These are phyloP conservation scores for Blennius ocellaris DNA, from an alignment of 2,113 vertebrate species.

Conservation along the genomic window DNA sequence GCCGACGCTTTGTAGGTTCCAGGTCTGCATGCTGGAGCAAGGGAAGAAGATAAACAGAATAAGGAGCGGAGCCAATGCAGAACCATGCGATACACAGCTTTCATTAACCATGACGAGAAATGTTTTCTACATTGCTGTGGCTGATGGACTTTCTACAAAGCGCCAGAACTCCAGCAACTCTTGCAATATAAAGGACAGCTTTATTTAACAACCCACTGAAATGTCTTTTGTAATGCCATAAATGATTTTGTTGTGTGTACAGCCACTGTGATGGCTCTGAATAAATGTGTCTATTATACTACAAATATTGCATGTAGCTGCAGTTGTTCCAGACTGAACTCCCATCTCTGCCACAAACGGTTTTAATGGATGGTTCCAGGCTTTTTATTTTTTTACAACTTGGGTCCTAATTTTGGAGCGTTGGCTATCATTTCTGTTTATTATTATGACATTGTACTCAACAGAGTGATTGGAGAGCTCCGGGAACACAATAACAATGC, in stretches of 20 bases:
- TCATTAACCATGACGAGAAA: conserved; percentile 4
- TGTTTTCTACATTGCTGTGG: not conserved
- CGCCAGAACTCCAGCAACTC: not conserved
- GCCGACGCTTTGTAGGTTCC: conserved; percentile 86
- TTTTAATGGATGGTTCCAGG: conserved; percentile 4
- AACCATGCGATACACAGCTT: not conserved
- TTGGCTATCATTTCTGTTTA: not conserved
- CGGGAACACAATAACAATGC: not conserved
- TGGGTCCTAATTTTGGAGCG: not conserved
- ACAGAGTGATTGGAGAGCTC: conserved; percentile 17
- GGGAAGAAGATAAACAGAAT: conserved; percentile 34
- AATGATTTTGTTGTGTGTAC: not conserved
- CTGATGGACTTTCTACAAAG: not conserved
- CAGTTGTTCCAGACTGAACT: conserved; percentile 6
- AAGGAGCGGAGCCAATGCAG: not conserved
- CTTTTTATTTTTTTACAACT: not conserved
- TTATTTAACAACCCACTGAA: conserved; percentile 4
- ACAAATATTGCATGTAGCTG: not conserved
- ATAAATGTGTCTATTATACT: not conserved
- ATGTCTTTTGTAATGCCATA: not conserved
- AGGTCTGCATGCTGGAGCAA: conserved; percentile 81
- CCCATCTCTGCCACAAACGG: not conserved
- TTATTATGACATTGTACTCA: not conserved
- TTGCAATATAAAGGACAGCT: not conserved
- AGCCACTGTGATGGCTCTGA: not conserved